These are phyloP conservation scores for Oryzias celebensis DNA, from an alignment of 2,113 vertebrate species.

Conservation along the genomic window DNA sequence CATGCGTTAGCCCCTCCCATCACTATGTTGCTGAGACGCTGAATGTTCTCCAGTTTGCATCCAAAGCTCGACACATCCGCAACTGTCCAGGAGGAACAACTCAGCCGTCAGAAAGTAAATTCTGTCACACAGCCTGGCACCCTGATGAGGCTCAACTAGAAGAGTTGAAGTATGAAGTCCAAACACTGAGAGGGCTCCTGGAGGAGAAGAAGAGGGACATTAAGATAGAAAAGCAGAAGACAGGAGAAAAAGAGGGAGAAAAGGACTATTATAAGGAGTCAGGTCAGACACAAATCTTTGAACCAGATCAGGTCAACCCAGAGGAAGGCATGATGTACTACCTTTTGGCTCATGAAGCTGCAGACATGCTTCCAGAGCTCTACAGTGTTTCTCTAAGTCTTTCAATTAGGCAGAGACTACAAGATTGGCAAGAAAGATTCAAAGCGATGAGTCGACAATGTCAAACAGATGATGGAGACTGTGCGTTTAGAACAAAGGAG, in stretches of 20 bases:
- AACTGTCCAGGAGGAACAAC: conserved; percentile 77
- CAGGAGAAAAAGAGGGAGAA: background rate
- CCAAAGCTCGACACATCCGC: conserved; percentile 83
- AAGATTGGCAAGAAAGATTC: conserved; percentile 82
- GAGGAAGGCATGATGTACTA: conserved; percentile 73
- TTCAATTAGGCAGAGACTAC: conserved; percentile 71
- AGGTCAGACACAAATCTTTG: conserved; percentile 16
- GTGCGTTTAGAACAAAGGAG: conserved; percentile 6
- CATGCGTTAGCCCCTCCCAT: conserved; percentile 87
- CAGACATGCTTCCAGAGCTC: conserved; percentile 77
- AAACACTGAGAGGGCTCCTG: conserved; percentile 81
- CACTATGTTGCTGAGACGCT: conserved; percentile 85
- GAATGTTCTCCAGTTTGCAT: conserved; percentile 87
- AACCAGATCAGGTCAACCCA: conserved; percentile 53
- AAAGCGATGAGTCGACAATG: conserved; percentile 66
- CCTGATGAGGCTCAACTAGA: conserved; percentile 75
- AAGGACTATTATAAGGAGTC: background rate
- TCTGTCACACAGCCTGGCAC: conserved; percentile 63
- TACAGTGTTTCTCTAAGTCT: conserved; percentile 62
- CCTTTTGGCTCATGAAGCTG: conserved; percentile 81
- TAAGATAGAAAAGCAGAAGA: conserved; percentile 77
- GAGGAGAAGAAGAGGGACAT: conserved; percentile 81
- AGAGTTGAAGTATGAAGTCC: conserved; percentile 86
- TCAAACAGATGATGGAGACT: conserved; percentile 5
- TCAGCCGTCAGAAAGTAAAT: conserved; percentile 16